Conservation (phyloP, 2,888 invertebrate genomes). For the Ganaspis brasiliensis region DNA sequence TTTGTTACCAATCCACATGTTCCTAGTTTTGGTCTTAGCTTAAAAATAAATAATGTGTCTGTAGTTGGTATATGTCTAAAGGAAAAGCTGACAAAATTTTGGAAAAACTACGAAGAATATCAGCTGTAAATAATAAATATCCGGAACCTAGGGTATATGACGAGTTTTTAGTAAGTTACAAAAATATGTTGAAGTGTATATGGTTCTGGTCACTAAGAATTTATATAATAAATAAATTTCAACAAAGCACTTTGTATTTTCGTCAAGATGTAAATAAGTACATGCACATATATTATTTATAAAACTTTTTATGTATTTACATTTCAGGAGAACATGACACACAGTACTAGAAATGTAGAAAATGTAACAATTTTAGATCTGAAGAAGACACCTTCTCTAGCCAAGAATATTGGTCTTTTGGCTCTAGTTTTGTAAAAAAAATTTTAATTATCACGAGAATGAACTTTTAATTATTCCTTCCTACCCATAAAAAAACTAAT, state of each 20-base stretch:
- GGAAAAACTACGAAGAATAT: conserved; percentile 81
- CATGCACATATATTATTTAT: too few species aligned
- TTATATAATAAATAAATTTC: too few species aligned
- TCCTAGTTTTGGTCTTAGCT: too few species aligned
- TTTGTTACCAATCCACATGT: too few species aligned
- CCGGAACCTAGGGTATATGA: conserved; percentile 80
- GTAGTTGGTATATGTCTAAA: conserved; percentile 82
- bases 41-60: too few species aligned
- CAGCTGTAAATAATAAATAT: conserved; percentile 79
- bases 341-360: background rate
- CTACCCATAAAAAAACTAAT: too few species aligned
- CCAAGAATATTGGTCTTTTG: background rate
- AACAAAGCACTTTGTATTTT: too few species aligned
- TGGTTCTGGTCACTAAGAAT: too few species aligned
- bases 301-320: background rate
- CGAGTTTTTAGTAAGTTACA: conserved; percentile 77
- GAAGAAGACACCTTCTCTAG: background rate
- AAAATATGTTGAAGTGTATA: too few species aligned
- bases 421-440: background rate
- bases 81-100: conserved; percentile 81
- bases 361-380: background rate
- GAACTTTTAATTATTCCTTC: too few species aligned
- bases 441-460: too few species aligned
- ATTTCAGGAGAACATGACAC: background rate
- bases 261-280: too few species aligned